Evolutionary conservation across 2,888 invertebrate genomes (phyloP).

Genomic region (Vesta saturnalis): DNA sequence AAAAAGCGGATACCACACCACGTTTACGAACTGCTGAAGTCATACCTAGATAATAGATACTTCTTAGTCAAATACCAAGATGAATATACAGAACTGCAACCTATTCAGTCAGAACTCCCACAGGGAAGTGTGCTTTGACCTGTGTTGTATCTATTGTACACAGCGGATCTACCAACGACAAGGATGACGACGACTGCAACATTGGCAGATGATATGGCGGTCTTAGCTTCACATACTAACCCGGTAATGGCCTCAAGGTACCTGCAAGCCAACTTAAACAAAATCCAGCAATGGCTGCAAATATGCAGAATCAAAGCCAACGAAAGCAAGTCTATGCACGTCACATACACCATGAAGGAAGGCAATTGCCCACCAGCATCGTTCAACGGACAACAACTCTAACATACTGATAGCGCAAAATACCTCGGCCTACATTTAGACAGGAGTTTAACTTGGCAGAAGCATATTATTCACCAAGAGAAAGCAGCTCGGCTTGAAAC

Average conservation of each 20-base stretch:
- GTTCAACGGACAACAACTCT: not conserved
- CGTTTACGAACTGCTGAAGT: not conserved
- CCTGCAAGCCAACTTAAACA: not conserved
- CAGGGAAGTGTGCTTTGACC: not conserved
- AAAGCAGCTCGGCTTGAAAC: slow-evolving; percentile 3
- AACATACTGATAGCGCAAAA: not conserved
- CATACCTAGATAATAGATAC: not conserved
- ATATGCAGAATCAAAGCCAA: slow-evolving; percentile 15
- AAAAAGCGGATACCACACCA: not conserved
- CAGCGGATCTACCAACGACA: too few species aligned
- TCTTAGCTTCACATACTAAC: not conserved
- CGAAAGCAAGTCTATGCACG: slow-evolving; percentile 35
- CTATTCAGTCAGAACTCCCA: not conserved
- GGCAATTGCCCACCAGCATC: too few species aligned
- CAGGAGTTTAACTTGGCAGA: not conserved
- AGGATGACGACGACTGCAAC: not conserved
- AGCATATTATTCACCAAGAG: not conserved
- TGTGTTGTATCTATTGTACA: too few species aligned
- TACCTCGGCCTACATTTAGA: not conserved
- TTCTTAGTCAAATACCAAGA: not conserved
- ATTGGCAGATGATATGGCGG: too few species aligned
- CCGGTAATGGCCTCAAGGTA: not conserved
- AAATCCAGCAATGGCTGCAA: not conserved
- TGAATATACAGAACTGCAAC: not conserved
- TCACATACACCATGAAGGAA: slow-evolving; percentile 40